Base-by-base conservation (phyloP, 2,113 vertebrate genomes). In the Gavialis gangeticus region DNA sequence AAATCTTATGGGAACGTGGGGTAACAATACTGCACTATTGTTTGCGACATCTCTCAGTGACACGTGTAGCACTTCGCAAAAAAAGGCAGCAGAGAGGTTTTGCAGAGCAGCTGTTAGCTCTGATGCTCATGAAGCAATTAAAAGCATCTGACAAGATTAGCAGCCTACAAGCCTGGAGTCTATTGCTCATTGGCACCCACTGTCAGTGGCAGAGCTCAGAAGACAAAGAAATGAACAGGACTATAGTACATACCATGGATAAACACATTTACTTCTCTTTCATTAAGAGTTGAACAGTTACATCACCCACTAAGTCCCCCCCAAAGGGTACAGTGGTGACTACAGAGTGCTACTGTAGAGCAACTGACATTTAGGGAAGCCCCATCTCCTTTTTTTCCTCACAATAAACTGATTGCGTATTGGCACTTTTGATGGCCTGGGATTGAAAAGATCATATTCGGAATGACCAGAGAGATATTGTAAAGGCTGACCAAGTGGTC, bases 391-490 rank as follows among this genome's bases (percentile, higher is more conserved):
- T 37, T 37, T 37, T 37, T 37, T 7, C 37, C 37, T 37, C 37
- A 37, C 37, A 7, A 37, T 37, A 37, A 37, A 37, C 37, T 37
- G 37, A 37, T 37, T 37, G 37, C 37, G 37, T 37, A 37, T 37
- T 37, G 37, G 37, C 37, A 37, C 37, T 37, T 37, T 37, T 37
- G 37, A 37, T 37, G 8, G 37, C 8, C 63, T 10, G 27, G 27
- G 18, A 55, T 60, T 1, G 4, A 34, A 14, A 11, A 37, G 27
- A 37, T 0, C 3, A 14, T 55, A 78, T 46, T 84, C 16, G 34
- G 63, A 55, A 18, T 0, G 1, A 85, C 59, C 66, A 69, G 30
- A 81, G 13, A 27, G 14, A n/a, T 11, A 63, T 2, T 81, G 69
- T 54, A 34, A 85, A 56, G 30, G 12, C n/a, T 75, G 79, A 67